phyloP scores from a whole-genome alignment of 2,888 invertebrate species.

The Drosophila kuntzei region DNA sequence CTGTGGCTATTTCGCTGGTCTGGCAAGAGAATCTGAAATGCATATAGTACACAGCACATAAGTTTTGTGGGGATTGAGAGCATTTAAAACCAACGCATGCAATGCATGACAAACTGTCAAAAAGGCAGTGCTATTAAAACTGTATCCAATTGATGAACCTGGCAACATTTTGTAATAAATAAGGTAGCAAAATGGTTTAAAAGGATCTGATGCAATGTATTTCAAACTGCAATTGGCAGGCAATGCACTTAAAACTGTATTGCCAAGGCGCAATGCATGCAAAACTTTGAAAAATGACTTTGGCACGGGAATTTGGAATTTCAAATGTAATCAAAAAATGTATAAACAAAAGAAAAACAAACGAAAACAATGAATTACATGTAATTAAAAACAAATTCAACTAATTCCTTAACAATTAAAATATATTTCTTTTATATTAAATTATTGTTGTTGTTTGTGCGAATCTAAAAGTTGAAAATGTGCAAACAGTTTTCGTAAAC shows the following conservation, averaged over 20 bases:
- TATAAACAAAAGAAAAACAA: slow-evolving; percentile 46
- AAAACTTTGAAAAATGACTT: slow-evolving; percentile 53
- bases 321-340: slow-evolving; percentile 17
- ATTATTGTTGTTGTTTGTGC: slow-evolving; percentile 43
- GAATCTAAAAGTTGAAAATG: slow-evolving; percentile 36
- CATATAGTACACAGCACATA: slow-evolving; percentile 44
- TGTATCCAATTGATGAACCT: background rate
- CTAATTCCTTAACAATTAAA: slow-evolving; percentile 59
- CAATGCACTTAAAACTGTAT: slow-evolving; percentile 26
- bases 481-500: slow-evolving; percentile 41
- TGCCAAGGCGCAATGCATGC: slow-evolving; percentile 50
- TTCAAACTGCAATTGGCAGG: slow-evolving; percentile 23
- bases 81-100: slow-evolving; percentile 24
- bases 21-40: slow-evolving; percentile 72
- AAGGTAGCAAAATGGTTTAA: background rate
- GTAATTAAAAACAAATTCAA: slow-evolving; percentile 60
- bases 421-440: slow-evolving; percentile 1
- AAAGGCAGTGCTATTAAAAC: slow-evolving; percentile 3
- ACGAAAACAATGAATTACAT: slow-evolving; percentile 61
- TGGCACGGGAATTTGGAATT: slow-evolving; percentile 42
- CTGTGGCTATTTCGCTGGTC: slow-evolving; percentile 69
- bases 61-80: slow-evolving; percentile 26
- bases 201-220: background rate
- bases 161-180: background rate
- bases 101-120: slow-evolving; percentile 8